Evolutionary conservation across 2,888 invertebrate species (phyloP).

Genomic region (Eupithecia subfuscata): DNA sequence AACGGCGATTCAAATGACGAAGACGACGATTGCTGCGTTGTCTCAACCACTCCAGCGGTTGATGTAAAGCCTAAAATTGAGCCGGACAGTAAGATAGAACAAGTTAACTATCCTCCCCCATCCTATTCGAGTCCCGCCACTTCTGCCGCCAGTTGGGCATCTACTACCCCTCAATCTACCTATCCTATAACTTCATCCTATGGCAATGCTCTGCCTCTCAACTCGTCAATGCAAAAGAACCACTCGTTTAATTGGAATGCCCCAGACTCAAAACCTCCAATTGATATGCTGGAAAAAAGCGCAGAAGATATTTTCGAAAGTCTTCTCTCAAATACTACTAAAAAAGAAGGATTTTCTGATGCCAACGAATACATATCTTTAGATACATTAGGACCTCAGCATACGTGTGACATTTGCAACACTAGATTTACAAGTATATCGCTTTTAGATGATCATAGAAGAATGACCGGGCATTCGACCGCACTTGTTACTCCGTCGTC

Average conservation of each 20-base stretch:
- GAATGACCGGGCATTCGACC: slow-evolving; percentile 83
- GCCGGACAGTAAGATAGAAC: slow-evolving; percentile 39
- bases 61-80: slow-evolving; percentile 76
- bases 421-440: slow-evolving; percentile 83
- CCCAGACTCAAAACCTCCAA: slow-evolving; percentile 73
- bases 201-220: slow-evolving; percentile 49
- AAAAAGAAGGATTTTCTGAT: slow-evolving; percentile 71
- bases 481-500: slow-evolving; percentile 62
- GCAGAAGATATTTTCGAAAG: slow-evolving; percentile 80
- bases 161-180: slow-evolving; percentile 21
- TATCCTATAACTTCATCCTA: slow-evolving; percentile 58
- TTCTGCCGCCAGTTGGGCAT: slow-evolving; percentile 51
- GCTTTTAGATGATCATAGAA: slow-evolving; percentile 81
- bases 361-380: slow-evolving; percentile 86
- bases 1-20: slow-evolving; percentile 80
- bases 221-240: slow-evolving; percentile 71
- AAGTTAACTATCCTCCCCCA: slow-evolving; percentile 57
- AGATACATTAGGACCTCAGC: slow-evolving; percentile 85
- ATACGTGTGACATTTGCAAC: slow-evolving; percentile 85
- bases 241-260: slow-evolving; percentile 81
- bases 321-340: slow-evolving; percentile 68
- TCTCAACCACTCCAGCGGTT: slow-evolving; percentile 76
- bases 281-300: slow-evolving; percentile 75
- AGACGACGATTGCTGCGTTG: slow-evolving; percentile 80
- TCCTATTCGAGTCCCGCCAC: slow-evolving; percentile 50